Conservation (phyloP, 2,797 vertebrate species). For the Lithobates sylvaticus region DNA sequence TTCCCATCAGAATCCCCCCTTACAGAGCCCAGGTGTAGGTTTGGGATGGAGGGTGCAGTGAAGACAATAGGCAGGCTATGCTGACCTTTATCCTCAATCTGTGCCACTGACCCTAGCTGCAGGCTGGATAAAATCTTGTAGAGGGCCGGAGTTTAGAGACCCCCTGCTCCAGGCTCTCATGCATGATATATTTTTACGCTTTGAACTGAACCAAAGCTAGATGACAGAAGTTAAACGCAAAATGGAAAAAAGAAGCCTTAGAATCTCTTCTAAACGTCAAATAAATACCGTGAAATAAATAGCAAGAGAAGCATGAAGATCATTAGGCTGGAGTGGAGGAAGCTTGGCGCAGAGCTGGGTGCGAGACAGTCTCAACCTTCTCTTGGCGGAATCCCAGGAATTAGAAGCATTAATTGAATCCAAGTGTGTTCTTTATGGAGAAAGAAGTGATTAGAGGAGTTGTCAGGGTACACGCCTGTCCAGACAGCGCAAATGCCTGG, state of each 20-base stretch:
- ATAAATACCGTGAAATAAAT: constrained; percentile 44
- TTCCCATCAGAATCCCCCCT: too few species aligned
- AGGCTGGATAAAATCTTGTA: too few species aligned
- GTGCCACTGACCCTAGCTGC: too few species aligned
- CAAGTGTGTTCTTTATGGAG: constrained; percentile 54
- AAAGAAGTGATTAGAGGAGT: constrained; percentile 52
- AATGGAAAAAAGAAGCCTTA: background rate
- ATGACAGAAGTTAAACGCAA: background rate
- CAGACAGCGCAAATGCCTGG: constrained; percentile 23
- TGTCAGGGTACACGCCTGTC: constrained; percentile 48
- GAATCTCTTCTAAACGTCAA: constrained; percentile 15
- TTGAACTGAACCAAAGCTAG: background rate
- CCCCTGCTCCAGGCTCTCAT: too few species aligned
- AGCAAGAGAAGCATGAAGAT: constrained; percentile 35
- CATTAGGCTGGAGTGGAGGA: constrained; percentile 39
- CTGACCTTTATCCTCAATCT: too few species aligned
- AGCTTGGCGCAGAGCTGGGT: constrained; percentile 39
- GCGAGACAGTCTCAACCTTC: constrained; percentile 45
- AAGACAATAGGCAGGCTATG: too few species aligned
- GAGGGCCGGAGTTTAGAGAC: too few species aligned
- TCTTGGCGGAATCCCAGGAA: constrained; percentile 45
- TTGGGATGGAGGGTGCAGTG: too few species aligned
- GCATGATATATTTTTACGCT: too few species aligned
- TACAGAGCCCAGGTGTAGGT: too few species aligned
- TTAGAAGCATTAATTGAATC: constrained; percentile 55